phyloP scores from a whole-genome alignment of 2,797 vertebrate genomes.

The Anas georgica region DNA sequence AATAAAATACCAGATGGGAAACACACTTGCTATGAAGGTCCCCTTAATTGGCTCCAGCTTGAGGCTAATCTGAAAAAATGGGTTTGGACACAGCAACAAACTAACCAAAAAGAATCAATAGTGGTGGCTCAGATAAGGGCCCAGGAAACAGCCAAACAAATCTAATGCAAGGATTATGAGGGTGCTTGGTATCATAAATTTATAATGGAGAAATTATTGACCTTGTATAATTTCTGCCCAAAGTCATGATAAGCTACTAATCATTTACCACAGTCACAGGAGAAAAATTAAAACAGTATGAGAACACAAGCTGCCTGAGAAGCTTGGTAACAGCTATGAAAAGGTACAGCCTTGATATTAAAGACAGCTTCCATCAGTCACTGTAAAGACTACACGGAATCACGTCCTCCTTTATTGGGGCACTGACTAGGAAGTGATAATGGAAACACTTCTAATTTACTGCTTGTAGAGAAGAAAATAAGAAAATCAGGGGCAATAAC shows the following conservation, averaged over 20 bases:
- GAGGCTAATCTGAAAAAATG: conserved; percentile 13
- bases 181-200: neutral
- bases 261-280: neutral
- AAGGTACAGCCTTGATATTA: neutral
- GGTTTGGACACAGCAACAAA: neutral
- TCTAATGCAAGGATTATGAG: neutral
- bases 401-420: neutral
- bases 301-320: neutral
- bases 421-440: neutral
- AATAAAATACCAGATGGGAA: conserved; percentile 37
- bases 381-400: neutral
- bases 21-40: neutral
- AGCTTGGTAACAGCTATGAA: neutral
- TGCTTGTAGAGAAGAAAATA: neutral
- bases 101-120: neutral
- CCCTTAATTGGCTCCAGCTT: conserved; percentile 1
- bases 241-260: neutral
- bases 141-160: neutral
- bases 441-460: neutral
- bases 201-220: conserved; percentile 13
- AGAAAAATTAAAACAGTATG: neutral
- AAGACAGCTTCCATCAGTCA: neutral
- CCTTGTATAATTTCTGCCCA: conserved; percentile 17
- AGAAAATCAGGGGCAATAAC: neutral
- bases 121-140: neutral